Conservation (phyloP, 2,113 vertebrate species). For the Antennarius striatus region DNA sequence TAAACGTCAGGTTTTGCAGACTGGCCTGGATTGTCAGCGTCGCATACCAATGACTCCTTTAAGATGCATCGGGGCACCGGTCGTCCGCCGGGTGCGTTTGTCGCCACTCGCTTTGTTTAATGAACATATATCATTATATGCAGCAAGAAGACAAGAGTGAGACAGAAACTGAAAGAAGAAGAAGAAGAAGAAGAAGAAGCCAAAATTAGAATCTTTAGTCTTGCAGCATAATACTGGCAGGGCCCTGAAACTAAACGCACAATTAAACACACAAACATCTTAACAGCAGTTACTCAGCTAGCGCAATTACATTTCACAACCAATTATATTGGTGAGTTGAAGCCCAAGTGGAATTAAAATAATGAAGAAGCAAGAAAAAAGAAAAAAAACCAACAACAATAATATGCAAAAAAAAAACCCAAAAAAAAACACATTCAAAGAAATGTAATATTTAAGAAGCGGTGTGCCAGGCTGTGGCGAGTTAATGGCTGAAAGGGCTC, state of each 20-base stretch:
- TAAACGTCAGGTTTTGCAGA: no score
- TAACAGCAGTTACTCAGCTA: constrained; percentile 37
- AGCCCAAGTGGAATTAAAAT: constrained; percentile 51
- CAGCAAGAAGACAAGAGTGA: not conserved
- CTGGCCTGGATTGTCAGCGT: no score
- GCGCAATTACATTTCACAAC: constrained; percentile 36
- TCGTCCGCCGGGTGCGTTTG: constrained; percentile 5
- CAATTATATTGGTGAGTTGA: constrained; percentile 26
- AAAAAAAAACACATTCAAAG: constrained; percentile 49
- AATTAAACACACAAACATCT: constrained; percentile 35
- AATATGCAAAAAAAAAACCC: constrained; percentile 32
- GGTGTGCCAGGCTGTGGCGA: constrained; percentile 71
- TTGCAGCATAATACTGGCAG: constrained; percentile 2
- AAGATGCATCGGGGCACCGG: not conserved
- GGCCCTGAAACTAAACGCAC: not conserved
- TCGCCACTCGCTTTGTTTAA: constrained; percentile 8
- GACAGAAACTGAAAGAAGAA: constrained; percentile 4
- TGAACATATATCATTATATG: constrained; percentile 19
- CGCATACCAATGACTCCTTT: no score
- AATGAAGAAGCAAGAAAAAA: constrained; percentile 38
- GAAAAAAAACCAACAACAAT: constrained; percentile 32
- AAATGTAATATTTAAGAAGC: constrained; percentile 71
- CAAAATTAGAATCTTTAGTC: constrained; percentile 4
- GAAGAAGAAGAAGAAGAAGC: constrained; percentile 9
- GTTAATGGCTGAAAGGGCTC: constrained; percentile 77